Evolutionary conservation across 2,888 invertebrate genomes (phyloP), one percentile per base, ranked within the genome.

Genomic region (Parnassius orleans): DNA sequence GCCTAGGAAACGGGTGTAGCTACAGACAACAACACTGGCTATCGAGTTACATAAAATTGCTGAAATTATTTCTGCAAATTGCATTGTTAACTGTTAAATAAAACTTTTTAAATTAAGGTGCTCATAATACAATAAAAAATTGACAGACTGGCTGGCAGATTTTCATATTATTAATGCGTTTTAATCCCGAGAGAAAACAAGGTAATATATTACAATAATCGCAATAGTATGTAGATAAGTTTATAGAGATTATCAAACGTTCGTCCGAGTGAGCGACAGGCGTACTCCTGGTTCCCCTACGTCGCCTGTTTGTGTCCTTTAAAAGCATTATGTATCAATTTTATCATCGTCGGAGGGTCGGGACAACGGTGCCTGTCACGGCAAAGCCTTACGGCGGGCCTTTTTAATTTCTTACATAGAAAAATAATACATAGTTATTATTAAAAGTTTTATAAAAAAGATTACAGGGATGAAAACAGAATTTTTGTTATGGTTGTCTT

Each of bases 1-100:
- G 90, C 90, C 90, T 80, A 90, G 90, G 90, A 90, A 90, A 90
- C 90, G 90, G 89, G 90, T 81, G 88, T 89, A 90, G 83, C 84
- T 86, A 86, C 81, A 82, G 82, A 87, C 86, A 90, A 90, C 89
- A 90, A 90, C 89, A 90, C 77, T 85, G 84, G 77, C 78, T 78
- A 79, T 79, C 80, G 79, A 75, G 81, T 85, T 87, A 87, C 70
- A 83, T 86, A 87, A 84, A 83, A 76, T 69, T 62, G 60, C 61
- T 65, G 60, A 58, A 50, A 63, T 55, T 62, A 15, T 46, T 44
- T 54, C 33, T 53, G 50, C 10, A 56, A 51, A 60, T 53, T 42
- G 33, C 9, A 52, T 55, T 52, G 5, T 50, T 58, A 50, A 12
- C 19, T 58, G 58, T 46, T 61, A 60, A 61, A 67, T 67, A 67